Evolutionary conservation across 2,113 vertebrate genomes (phyloP).

Genomic region (Actenoides lindsayi): DNA sequence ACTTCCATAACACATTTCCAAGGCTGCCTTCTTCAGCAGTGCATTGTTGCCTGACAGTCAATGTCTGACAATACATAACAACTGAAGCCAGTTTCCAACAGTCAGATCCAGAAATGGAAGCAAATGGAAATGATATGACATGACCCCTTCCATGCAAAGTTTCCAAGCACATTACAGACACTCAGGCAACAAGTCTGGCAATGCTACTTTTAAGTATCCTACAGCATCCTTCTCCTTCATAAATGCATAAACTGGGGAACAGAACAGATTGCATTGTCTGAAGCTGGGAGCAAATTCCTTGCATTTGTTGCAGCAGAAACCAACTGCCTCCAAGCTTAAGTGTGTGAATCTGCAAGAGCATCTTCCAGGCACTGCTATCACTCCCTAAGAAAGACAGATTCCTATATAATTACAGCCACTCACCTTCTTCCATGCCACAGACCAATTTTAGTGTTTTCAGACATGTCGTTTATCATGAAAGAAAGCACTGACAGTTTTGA

Average conservation of each 20-base stretch:
- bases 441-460: background rate
- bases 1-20: background rate
- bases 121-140: background rate
- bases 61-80: background rate
- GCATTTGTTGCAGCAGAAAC: background rate
- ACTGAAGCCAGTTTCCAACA: background rate
- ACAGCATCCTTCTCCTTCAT: fast-evolving
- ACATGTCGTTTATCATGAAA: background rate
- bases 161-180: background rate
- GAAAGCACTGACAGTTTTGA: background rate
- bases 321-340: background rate
- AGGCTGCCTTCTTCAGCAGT: background rate
- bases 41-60: background rate
- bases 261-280: background rate
- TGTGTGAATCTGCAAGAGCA: background rate
- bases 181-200: background rate
- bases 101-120: background rate
- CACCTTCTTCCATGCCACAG: background rate
- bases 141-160: background rate
- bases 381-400: background rate
- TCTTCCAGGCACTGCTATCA: fast-evolving
- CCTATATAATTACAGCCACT: background rate
- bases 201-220: background rate
- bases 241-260: background rate
- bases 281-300: background rate